These are phyloP conservation scores for Temnopleurus reevesii DNA, from an alignment of 53 echinoderm and acorn worm species.

Conservation along the genomic window DNA sequence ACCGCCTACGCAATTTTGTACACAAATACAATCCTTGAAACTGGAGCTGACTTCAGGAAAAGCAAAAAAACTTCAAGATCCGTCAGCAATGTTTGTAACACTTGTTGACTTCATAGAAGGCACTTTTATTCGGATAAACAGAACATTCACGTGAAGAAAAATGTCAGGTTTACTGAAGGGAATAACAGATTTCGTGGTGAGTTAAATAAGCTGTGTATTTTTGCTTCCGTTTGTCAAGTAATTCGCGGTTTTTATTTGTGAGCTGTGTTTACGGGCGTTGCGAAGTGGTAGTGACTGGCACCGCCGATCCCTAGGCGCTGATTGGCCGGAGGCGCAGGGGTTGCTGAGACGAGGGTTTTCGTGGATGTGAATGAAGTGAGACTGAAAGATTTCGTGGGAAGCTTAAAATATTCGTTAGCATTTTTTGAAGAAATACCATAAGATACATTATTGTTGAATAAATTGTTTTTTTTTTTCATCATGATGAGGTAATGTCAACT, in stretches of 20 bases:
- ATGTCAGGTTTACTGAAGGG: constrained; percentile 1
- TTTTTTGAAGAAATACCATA: too few relatives aligned
- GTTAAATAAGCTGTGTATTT: background rate
- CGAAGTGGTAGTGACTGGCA: background rate
- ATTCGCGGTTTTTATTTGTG: background rate
- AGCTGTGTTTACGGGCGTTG: background rate
- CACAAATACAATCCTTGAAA: too few relatives aligned
- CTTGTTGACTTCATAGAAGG: background rate
- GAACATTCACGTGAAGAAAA: background rate
- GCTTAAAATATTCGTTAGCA: too few relatives aligned
- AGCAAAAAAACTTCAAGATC: too few relatives aligned
- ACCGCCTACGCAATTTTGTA: too few relatives aligned
- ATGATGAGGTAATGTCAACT: too few relatives aligned
- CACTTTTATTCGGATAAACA: background rate
- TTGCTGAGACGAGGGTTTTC: background rate
- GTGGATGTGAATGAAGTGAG: too few relatives aligned
- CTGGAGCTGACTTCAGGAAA: too few relatives aligned
- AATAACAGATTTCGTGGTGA: constrained; percentile 42
- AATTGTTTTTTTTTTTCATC: too few relatives aligned
- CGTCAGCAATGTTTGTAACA: background rate
- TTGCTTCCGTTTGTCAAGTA: background rate
- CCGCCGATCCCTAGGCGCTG: background rate
- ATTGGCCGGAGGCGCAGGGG: background rate
- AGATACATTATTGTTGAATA: too few relatives aligned
- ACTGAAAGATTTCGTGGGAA: too few relatives aligned